These are phyloP conservation scores for Poeciliopsis presidionis DNA, from an alignment of 2,797 vertebrate genomes.

Conservation along the genomic window DNA sequence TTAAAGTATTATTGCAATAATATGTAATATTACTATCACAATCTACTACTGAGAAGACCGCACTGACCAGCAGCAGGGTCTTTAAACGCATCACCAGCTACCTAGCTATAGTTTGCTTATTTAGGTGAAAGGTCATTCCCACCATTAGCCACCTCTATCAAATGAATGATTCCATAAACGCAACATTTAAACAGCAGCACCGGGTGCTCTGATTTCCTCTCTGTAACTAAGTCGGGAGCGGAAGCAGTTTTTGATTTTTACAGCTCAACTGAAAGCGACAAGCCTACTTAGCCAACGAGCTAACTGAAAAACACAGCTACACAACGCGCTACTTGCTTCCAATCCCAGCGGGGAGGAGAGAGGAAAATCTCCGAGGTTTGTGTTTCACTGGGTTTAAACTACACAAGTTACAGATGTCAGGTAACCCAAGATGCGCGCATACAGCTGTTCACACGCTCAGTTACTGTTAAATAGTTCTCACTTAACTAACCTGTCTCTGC, in stretches of 20 bases:
- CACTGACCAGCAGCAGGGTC: neutral
- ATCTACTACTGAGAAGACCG: neutral
- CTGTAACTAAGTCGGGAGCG: neutral
- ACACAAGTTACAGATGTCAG: neutral
- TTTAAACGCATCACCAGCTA: conserved; percentile 31
- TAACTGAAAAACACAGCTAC: conserved; percentile 1
- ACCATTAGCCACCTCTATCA: conserved; percentile 31
- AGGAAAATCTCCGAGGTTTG: no score
- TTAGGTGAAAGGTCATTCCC: conserved; percentile 70
- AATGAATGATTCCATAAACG: accelerated
- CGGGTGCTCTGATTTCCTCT: neutral
- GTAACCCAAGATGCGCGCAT: neutral
- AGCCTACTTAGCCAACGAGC: conserved; percentile 14
- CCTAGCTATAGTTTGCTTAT: neutral
- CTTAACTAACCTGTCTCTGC: no score
- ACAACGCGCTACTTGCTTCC: neutral
- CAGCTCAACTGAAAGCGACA: neutral
- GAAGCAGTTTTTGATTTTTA: neutral
- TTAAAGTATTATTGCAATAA: neutral
- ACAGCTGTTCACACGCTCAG: neutral
- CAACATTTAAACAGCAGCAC: neutral
- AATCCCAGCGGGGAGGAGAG: neutral
- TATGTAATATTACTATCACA: neutral
- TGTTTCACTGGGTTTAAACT: neutral
- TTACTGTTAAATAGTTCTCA: conserved; percentile 6